phyloP scores from a whole-genome alignment of 1,140 invertebrate species.

The Bombus sylvicola region DNA sequence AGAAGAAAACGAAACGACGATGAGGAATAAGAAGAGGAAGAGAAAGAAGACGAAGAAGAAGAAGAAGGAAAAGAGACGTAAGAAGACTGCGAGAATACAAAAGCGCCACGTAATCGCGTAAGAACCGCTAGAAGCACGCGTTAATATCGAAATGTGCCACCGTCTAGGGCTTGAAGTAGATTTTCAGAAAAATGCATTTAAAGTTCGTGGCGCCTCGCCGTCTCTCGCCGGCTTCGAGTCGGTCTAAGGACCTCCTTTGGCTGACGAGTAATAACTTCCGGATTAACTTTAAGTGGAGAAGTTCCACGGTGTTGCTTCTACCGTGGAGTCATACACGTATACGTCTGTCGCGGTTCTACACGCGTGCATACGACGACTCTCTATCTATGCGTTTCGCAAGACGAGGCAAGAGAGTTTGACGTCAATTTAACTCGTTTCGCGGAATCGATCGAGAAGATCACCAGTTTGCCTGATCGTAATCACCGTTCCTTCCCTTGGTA shows the following conservation, averaged over 20 bases:
- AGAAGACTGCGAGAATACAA: background rate
- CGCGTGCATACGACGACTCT: background rate
- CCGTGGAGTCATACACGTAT: background rate
- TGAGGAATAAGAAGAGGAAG: background rate
- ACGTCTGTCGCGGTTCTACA: background rate
- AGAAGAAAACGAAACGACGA: background rate
- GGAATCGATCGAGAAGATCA: constrained; percentile 46
- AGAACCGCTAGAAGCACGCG: constrained; percentile 7
- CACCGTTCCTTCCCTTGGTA: background rate
- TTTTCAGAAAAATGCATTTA: constrained; percentile 70
- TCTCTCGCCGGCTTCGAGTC: constrained; percentile 23
- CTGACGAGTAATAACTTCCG: constrained; percentile 65
- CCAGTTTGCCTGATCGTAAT: constrained; percentile 37
- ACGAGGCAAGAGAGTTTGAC: constrained; percentile 5
- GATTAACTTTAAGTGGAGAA: constrained; percentile 68
- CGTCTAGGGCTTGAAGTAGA: constrained; percentile 23
- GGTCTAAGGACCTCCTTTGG: constrained; percentile 21
- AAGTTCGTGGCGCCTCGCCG: constrained; percentile 53
- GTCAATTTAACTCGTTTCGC: constrained; percentile 44
- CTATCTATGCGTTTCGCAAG: constrained; percentile 23
- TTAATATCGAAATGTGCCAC: constrained; percentile 42
- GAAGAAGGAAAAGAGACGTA: background rate
- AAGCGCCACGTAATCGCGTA: constrained; percentile 10
- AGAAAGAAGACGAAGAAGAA: background rate
- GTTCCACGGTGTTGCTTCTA: constrained; percentile 32